A percentile compares a stretch with the other conserved stretches of the same genome.
phyloP scores from a whole-genome alignment of 2,113 vertebrate species.

The Pangasianodon gigas region DNA sequence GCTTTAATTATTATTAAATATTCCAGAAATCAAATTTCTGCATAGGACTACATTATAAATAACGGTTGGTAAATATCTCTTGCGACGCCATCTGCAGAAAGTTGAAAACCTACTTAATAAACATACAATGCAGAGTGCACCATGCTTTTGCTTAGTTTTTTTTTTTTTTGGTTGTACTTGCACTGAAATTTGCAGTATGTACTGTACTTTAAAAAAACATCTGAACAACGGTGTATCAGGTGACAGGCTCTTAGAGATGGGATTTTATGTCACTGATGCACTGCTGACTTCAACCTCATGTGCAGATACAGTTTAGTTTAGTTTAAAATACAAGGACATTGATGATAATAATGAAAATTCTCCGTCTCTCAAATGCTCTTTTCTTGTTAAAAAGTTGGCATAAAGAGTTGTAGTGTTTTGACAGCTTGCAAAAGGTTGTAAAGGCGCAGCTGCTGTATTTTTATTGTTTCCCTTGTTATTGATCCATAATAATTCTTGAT shows the following conservation, averaged over 20 bases:
- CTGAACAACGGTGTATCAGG: neutral
- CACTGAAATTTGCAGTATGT: neutral
- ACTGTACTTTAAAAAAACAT: neutral
- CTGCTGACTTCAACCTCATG: neutral
- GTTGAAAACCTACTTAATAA: neutral
- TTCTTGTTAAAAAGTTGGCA: neutral
- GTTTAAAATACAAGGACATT: neutral
- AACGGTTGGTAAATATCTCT: neutral
- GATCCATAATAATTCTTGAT: conserved; percentile 50
- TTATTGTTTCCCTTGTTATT: conserved; percentile 44
- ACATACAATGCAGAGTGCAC: neutral
- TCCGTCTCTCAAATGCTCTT: neutral
- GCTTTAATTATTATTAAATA: neutral
- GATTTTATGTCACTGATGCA: neutral
- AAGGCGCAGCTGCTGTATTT: conserved; percentile 16
- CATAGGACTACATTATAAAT: neutral
- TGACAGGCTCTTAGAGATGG: neutral
- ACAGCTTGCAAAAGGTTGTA: neutral
- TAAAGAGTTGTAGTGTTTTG: neutral
- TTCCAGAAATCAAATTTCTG: neutral
- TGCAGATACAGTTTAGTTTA: neutral
- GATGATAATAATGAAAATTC: neutral
- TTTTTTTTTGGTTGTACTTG: neutral
- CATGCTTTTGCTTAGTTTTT: neutral
- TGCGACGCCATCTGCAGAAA: neutral